These are phyloP conservation scores for Macrochelys suwanniensis DNA, from an alignment of 2,797 vertebrate genomes.

Conservation along the genomic window DNA sequence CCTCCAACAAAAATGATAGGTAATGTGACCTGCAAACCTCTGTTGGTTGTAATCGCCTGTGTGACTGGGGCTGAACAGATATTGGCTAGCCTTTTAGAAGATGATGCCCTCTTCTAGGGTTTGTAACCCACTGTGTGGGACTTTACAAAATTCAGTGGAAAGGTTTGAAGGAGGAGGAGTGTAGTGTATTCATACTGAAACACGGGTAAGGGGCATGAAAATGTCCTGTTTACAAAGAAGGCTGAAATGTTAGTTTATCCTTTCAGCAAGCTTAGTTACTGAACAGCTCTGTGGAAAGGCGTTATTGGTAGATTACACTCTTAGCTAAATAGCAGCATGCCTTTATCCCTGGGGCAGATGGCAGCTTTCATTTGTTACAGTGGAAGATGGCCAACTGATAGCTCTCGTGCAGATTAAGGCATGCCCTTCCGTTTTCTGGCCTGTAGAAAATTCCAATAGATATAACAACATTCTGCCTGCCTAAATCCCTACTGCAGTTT, in stretches of 20 bases:
- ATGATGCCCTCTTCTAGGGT: neutral
- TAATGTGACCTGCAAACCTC: neutral
- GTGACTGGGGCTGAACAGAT: neutral
- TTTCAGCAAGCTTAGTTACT: fast-evolving
- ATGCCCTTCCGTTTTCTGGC: neutral
- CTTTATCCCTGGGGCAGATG: fast-evolving
- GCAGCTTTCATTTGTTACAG: neutral
- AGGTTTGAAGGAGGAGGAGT: neutral
- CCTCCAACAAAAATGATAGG: neutral
- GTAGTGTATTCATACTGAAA: neutral
- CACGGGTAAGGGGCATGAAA: neutral
- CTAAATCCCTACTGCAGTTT: neutral
- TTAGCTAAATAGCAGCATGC: neutral
- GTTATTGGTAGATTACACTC: fast-evolving
- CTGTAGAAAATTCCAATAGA: neutral
- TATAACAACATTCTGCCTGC: fast-evolving
- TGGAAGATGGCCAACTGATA: fast-evolving
- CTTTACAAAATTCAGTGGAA: neutral
- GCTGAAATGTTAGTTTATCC: neutral
- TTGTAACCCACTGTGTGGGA: neutral
- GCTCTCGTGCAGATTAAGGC: neutral
- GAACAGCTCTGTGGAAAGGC: fast-evolving
- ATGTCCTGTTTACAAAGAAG: fast-evolving
- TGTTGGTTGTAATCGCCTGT: neutral
- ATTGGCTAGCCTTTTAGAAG: neutral